phyloP scores from a whole-genome alignment of 2,113 vertebrate genomes.

The Macroglossus sobrinus region DNA sequence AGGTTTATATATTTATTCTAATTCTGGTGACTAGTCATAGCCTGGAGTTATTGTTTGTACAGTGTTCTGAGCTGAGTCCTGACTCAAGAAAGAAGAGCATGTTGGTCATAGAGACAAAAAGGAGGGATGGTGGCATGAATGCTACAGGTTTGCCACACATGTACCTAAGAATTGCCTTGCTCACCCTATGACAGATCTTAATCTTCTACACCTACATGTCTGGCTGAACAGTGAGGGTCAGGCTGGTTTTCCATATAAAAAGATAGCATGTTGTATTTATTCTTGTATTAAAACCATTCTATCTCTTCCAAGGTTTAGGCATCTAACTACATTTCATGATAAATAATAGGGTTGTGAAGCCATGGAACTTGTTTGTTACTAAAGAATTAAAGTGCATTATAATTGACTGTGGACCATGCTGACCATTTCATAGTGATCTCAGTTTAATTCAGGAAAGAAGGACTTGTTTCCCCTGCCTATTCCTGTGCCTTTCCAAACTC shows the following conservation, averaged over 20 bases:
- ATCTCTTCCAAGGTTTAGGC: neutral
- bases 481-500: neutral
- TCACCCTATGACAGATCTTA: neutral
- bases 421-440: neutral
- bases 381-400: neutral
- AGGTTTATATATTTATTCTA: neutral
- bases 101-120: neutral
- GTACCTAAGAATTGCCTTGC: neutral
- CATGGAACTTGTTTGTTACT: neutral
- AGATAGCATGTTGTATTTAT: neutral
- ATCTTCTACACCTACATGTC: neutral
- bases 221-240: neutral
- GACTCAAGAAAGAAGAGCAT: neutral
- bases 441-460: neutral
- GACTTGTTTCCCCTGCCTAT: neutral
- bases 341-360: neutral
- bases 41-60: neutral
- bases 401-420: neutral
- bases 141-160: accelerated
- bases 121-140: neutral
- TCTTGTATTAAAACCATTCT: neutral
- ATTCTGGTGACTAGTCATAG: neutral
- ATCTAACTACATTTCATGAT: neutral
- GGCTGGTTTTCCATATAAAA: neutral
- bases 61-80: neutral